phyloP scores from a whole-genome alignment of 2,888 invertebrate genomes.

The Pterostichus niger region DNA sequence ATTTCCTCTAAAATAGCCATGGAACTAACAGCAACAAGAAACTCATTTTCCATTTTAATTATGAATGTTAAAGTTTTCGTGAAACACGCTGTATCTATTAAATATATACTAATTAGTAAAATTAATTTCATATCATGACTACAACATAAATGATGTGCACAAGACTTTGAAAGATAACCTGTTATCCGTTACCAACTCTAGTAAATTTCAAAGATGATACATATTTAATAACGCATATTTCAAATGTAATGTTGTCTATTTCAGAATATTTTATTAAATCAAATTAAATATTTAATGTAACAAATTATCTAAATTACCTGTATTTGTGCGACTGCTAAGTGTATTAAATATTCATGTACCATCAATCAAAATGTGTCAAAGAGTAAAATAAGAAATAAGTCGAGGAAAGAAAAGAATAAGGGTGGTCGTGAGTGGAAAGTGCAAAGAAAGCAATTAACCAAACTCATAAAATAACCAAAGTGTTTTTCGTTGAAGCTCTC shows the following conservation, averaged over 20 bases:
- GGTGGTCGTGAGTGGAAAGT: conserved; percentile 11
- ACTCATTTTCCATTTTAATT: not conserved
- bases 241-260: no score
- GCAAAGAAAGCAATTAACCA: conserved; percentile 60
- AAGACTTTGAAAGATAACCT: no score
- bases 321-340: not conserved
- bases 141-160: no score
- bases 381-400: conserved; percentile 5
- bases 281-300: conserved; percentile 1
- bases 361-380: conserved; percentile 27
- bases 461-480: conserved; percentile 63
- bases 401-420: conserved; percentile 20
- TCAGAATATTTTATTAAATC: not conserved
- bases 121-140: no score
- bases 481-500: conserved; percentile 48
- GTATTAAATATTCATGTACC: conserved; percentile 25
- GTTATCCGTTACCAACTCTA: no score
- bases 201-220: no score
- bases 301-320: conserved; percentile 9
- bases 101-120: not conserved
- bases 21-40: no score
- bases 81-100: not conserved
- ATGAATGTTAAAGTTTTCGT: no score
- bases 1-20: no score
- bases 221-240: no score